Evolutionary conservation across 2,888 invertebrate species (phyloP).

Genomic region (Agrotis ipsilon): DNA sequence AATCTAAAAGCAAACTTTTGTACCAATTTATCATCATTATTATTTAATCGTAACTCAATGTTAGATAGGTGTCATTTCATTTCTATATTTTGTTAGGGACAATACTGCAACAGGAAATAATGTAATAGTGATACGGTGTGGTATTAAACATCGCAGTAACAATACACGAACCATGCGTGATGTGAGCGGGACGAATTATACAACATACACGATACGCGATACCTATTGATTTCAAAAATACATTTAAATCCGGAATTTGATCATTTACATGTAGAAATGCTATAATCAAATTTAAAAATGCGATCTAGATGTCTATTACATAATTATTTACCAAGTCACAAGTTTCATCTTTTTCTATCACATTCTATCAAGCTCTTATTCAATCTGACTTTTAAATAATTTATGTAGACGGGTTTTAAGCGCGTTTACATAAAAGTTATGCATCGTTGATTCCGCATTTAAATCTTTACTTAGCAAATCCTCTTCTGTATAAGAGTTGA

Average conservation of each 20-base stretch:
- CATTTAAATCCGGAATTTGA: constrained; percentile 22
- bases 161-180: constrained; percentile 37
- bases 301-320: constrained; percentile 34
- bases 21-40: not conserved
- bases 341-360: constrained; percentile 16
- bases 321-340: constrained; percentile 33
- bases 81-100: constrained; percentile 23
- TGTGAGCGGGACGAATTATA: constrained; percentile 32
- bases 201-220: constrained; percentile 33
- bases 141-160: constrained; percentile 38
- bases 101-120: constrained; percentile 46
- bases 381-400: constrained; percentile 2
- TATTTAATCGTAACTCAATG: not conserved
- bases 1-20: not conserved
- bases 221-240: constrained; percentile 38
- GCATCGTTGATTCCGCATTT: constrained; percentile 7
- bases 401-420: constrained; percentile 7
- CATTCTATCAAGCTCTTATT: constrained; percentile 12
- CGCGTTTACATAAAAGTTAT: constrained; percentile 8
- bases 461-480: constrained; percentile 14
- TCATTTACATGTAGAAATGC: constrained; percentile 38
- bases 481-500: constrained; percentile 10
- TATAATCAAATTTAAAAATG: constrained; percentile 36
- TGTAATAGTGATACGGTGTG: constrained; percentile 44
- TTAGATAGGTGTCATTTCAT: not conserved